These are phyloP conservation scores for Carlito syrichta DNA, from an alignment of 2,113 vertebrate species.

Conservation along the genomic window DNA sequence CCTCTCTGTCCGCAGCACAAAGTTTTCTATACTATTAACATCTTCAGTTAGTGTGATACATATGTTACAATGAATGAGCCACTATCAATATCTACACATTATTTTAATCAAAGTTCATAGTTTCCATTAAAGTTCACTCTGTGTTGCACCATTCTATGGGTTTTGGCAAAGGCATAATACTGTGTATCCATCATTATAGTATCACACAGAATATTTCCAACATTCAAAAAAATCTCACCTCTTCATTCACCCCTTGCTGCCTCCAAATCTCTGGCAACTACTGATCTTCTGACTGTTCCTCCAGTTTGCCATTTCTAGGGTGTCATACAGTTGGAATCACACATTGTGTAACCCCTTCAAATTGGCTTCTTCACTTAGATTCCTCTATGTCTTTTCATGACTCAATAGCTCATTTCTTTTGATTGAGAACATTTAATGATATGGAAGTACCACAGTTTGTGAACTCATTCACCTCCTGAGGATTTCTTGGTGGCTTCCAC, in stretches of 20 bases:
- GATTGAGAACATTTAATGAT: not conserved
- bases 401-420: not conserved
- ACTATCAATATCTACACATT: not conserved
- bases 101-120: not conserved
- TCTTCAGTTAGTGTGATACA: not conserved
- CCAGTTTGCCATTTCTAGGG: not conserved
- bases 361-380: not conserved
- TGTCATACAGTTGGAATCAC: not conserved
- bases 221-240: not conserved
- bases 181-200: not conserved
- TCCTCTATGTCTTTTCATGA: not conserved
- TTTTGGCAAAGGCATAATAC: too few species aligned
- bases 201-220: not conserved
- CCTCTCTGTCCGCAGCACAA: not conserved
- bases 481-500: not conserved
- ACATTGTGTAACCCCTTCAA: not conserved
- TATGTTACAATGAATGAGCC: not conserved
- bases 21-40: not conserved
- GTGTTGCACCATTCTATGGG: too few species aligned
- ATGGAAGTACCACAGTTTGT: not conserved
- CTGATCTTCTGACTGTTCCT: not conserved
- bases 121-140: too few species aligned
- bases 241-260: not conserved
- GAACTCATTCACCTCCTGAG: not conserved
- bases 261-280: not conserved